Evolutionary conservation across 2,888 invertebrate genomes (phyloP), one percentile per base, ranked within the genome.

Genomic region (Hirtodrosophila trivittata): DNA sequence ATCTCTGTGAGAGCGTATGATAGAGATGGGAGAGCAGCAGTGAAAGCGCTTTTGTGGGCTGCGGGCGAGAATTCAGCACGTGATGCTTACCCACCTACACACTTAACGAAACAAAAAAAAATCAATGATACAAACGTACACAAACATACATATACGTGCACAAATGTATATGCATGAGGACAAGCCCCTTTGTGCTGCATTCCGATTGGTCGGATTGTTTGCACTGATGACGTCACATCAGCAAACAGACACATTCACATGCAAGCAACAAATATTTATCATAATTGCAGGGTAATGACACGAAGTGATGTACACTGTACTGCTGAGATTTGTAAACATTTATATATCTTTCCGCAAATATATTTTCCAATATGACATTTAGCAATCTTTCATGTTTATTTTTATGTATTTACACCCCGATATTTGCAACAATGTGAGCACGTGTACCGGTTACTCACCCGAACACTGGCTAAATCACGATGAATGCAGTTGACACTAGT

Each of bases 111-210:
- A 21, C 42, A 52, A 32, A 14, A 71, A 71, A 65, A 57, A 66
- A 68, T 64, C 21, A 10, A 21, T 18, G 9, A 39, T 2, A 33
- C n/a, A 32, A 10, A 28, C n/a, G 3, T 12, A 46, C 37, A 39
- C 1, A 28, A 4, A 33, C 21, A 32, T 32, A 16, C n/a, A 21
- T 21, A 14, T 12, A 14, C 32, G 10, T 18, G 10, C 30, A 12
- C 8, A 26, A n/a, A 39, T 28, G 35, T 12, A 5, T 43, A 28
- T 57, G 47, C 6, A 12, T 8, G 13, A 14, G 14, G 85, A 66
- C 80, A 75, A 75, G 80, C 80, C 80, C 85, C 80, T 74, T 8
- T 33, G 47, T 63, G 62, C 77, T 56, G 51, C 39, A 21, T 59
- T 56, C 38, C 26, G 62, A 80, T 83, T 83, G 80, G 83, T 58